Evolutionary conservation across 2,797 vertebrate genomes (phyloP).

Genomic region (Hydrolagus colliei): DNA sequence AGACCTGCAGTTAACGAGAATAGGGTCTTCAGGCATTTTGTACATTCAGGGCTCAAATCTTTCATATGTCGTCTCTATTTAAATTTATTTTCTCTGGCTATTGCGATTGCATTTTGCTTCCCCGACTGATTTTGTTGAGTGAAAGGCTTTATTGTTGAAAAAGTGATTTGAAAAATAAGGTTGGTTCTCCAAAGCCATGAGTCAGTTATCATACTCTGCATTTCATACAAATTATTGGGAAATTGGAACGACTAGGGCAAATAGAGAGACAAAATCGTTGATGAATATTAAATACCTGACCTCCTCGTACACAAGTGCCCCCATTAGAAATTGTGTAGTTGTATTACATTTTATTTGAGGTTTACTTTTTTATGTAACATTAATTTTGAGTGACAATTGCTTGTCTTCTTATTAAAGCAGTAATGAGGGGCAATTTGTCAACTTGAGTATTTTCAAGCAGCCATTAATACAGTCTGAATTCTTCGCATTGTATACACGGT

Average conservation of each 20-base stretch:
- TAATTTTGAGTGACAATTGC: slow-evolving; percentile 43
- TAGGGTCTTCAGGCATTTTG: slow-evolving; percentile 33
- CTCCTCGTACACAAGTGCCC: slow-evolving; percentile 42
- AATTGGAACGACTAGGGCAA: slow-evolving; percentile 44
- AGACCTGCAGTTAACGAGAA: slow-evolving; percentile 36
- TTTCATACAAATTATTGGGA: slow-evolving; percentile 41
- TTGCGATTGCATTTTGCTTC: slow-evolving; percentile 45
- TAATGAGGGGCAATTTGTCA: slow-evolving; percentile 56
- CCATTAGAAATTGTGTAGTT: slow-evolving; percentile 41
- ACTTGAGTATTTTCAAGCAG: slow-evolving; percentile 52
- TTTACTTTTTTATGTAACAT: slow-evolving; percentile 42
- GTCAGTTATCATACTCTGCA: slow-evolving; percentile 41
- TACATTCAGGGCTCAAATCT: slow-evolving; percentile 35
- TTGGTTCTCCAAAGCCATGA: slow-evolving; percentile 42
- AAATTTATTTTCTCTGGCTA: slow-evolving; percentile 35
- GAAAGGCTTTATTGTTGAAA: slow-evolving; percentile 46
- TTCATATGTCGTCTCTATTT: slow-evolving; percentile 38
- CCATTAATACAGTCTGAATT: slow-evolving; percentile 1
- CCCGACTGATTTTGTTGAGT: slow-evolving; percentile 38
- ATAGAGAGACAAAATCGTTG: slow-evolving; percentile 41
- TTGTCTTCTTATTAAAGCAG: slow-evolving; percentile 41
- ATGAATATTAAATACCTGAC: slow-evolving; percentile 47
- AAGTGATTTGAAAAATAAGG: slow-evolving; percentile 47
- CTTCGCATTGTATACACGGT: background rate
- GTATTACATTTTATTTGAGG: slow-evolving; percentile 48